A percentile compares a stretch with the other conserved stretches of the same genome.
These are phyloP conservation scores for Panopea generosa DNA, from an alignment of 2,888 invertebrate species.

Conservation along the genomic window DNA sequence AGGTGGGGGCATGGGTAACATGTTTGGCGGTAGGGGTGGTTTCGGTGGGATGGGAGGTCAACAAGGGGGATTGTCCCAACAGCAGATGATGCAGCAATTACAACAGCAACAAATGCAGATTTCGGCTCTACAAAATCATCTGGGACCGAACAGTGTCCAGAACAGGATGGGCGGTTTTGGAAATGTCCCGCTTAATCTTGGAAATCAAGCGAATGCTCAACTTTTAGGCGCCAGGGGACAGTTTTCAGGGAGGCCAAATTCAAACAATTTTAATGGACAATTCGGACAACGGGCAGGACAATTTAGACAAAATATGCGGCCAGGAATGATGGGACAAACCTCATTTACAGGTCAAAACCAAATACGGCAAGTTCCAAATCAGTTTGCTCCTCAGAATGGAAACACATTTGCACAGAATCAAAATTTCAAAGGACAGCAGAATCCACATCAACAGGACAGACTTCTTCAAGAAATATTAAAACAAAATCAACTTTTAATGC, in stretches of 20 bases:
- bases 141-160: slow-evolving; percentile 19
- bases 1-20: background rate
- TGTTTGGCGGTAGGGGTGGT: background rate
- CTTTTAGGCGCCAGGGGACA: too few species aligned
- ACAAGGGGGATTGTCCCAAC: background rate
- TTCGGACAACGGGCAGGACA: too few species aligned
- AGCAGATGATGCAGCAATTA: slow-evolving; percentile 37
- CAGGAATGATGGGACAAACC: background rate
- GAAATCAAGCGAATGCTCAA: slow-evolving; percentile 23
- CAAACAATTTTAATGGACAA: background rate
- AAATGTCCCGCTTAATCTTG: slow-evolving; percentile 26
- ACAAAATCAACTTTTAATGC: slow-evolving; percentile 54
- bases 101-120: slow-evolving; percentile 48
- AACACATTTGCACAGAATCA: slow-evolving; percentile 9
- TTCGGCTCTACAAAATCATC: slow-evolving; percentile 30
- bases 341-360: background rate
- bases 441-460: slow-evolving; percentile 11
- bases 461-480: slow-evolving; percentile 41
- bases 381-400: slow-evolving; percentile 11
- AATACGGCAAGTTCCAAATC: background rate
- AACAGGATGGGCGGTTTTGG: slow-evolving; percentile 41
- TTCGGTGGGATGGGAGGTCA: background rate
- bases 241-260: too few species aligned
- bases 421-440: background rate
- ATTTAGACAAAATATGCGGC: background rate